Evolutionary conservation across 1,140 invertebrate species (phyloP).

Genomic region (Eciton burchellii): DNA sequence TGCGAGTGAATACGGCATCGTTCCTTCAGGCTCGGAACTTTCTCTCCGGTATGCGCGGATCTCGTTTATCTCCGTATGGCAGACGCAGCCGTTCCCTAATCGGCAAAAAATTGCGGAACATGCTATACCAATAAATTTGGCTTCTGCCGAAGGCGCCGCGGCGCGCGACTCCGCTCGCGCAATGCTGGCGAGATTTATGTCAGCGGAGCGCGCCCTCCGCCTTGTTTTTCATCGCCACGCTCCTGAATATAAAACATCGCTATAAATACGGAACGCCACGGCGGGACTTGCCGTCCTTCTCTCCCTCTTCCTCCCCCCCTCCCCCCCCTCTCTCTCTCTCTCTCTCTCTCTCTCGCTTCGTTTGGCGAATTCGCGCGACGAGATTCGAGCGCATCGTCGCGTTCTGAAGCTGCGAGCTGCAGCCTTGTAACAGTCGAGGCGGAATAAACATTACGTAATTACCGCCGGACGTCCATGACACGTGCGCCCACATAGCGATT

Average conservation of each 20-base stretch:
- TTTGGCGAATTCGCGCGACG: not conserved
- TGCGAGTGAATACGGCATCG: slow-evolving; percentile 12
- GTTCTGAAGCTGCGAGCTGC: no score
- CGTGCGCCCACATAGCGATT: no score
- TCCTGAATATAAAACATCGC: slow-evolving; percentile 36
- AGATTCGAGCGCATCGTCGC: not conserved
- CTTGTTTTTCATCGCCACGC: slow-evolving; percentile 16
- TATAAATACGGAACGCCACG: not conserved
- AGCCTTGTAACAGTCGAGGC: not conserved
- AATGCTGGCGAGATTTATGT: slow-evolving; percentile 62
- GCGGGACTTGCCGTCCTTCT: not conserved
- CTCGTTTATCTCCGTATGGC: slow-evolving; percentile 72
- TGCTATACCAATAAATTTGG: slow-evolving; percentile 69
- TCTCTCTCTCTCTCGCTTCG: no score
- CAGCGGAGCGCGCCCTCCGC: not conserved
- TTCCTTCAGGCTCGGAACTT: slow-evolving; percentile 45
- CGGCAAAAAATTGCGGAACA: slow-evolving; percentile 70
- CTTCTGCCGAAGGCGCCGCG: slow-evolving; percentile 64
- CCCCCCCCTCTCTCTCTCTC: no score
- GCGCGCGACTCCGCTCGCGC: slow-evolving; percentile 56
- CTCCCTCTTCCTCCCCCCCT: no score
- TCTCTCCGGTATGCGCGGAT: slow-evolving; percentile 51
- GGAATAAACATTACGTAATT: slow-evolving; percentile 29
- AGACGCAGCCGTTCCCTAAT: slow-evolving; percentile 69
- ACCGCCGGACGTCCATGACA: no score